A percentile compares a stretch with the other conserved stretches of the same genome.
Evolutionary conservation across 2,113 vertebrate species (phyloP).

Genomic region (Pterocles orientalis): DNA sequence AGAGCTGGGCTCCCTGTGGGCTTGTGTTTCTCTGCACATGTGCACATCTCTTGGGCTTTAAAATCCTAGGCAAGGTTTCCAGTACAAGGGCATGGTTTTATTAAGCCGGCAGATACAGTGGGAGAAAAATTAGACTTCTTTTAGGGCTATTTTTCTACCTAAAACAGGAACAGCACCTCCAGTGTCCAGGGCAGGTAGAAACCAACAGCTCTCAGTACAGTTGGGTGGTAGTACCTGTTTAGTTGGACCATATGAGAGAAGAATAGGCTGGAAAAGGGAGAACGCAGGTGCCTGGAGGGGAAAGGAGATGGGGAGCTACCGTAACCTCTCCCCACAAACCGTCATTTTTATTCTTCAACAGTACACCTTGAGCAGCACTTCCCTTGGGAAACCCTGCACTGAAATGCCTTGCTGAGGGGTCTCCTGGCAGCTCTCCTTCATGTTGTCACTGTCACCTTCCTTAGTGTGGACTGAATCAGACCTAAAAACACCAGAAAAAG

Average conservation of each 20-base stretch:
- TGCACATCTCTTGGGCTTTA: background rate
- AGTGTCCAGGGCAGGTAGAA: background rate
- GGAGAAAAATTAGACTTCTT: background rate
- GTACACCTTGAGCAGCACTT: background rate
- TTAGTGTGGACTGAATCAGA: background rate
- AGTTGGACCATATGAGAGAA: background rate
- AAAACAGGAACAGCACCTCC: background rate
- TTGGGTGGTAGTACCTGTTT: background rate
- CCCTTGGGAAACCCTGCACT: background rate
- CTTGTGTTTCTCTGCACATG: background rate
- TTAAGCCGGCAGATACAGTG: background rate
- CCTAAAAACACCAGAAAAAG: background rate
- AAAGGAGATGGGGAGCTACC: background rate
- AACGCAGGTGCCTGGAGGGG: background rate
- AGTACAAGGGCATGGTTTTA: background rate
- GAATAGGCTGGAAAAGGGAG: background rate
- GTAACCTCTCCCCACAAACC: background rate
- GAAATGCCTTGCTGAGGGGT: background rate
- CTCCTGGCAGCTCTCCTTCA: background rate
- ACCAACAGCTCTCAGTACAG: too few species aligned
- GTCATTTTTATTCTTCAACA: background rate
- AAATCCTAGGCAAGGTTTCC: background rate
- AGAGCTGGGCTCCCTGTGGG: background rate
- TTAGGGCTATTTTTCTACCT: background rate
- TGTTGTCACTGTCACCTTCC: background rate